Evolutionary conservation across 2,797 vertebrate species (phyloP), one percentile per base, ranked within the genome.

Genomic region (Megalops cyprinoides): DNA sequence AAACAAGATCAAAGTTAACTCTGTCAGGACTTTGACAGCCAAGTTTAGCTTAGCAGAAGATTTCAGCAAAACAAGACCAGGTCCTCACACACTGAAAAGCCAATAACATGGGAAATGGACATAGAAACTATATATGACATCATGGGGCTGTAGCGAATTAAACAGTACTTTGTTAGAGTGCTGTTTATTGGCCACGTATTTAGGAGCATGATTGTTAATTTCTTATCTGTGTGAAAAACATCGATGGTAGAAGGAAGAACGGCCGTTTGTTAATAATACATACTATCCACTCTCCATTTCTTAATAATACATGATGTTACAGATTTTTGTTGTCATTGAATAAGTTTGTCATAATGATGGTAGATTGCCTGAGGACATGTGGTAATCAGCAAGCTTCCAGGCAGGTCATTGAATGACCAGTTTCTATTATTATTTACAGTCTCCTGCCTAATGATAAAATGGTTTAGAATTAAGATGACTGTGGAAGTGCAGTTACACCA

Each of bases 321-420:
- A n/a, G n/a, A n/a, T 67, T 4, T 60, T 67, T 39, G 18, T 37
- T 18, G 31, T 7, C 62, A 67, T 67, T 37, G 20, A 67, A 67
- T 37, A 31, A 25, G 74, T 4, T 18, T 44, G 51, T 3, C 14
- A 56, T 58, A 53, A 31, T n/a, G 34, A 69, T 69, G 69, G 9
- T 4, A 51, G 46, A 76, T 39, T 25, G 5, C 56, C 34, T 6
- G n/a, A n/a, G 34, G 77, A 5, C 48, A 78, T 51, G 1, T 12
- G 74, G 79, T 62, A 77, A 3, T 46, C 39, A 74, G 28, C 3
- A 28, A 6, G 34, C 31, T 28, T 15, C 58, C 56, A 1, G 60
- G 23, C 49, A 34, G 10, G 58, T 65, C 49, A 80, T 78, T 62
- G 80, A 71, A 85, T 79, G 37, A 67, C 42, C 48, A 77, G 79